A percentile compares a stretch with the other conserved stretches of the same genome.
phyloP scores from a whole-genome alignment of 2,113 vertebrate genomes.

The Haliaeetus leucogaster region DNA sequence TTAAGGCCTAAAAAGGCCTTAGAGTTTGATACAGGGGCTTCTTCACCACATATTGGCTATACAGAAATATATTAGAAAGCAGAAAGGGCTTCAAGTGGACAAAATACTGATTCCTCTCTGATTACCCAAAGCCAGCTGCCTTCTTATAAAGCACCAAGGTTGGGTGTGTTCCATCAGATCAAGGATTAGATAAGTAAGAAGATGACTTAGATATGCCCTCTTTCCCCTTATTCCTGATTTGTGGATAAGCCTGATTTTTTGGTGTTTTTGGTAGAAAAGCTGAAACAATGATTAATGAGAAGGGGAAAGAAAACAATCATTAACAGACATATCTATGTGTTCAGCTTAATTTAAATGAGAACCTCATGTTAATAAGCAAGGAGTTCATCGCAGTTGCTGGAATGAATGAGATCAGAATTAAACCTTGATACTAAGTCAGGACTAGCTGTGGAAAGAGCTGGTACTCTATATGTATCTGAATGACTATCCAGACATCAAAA shows the following conservation, averaged over 20 bases:
- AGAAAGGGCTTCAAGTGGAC: neutral
- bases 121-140: neutral
- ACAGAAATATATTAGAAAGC: neutral
- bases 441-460: neutral
- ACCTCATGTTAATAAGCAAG: neutral
- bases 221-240: neutral
- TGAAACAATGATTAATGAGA: neutral
- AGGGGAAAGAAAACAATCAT: neutral
- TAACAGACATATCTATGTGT: neutral
- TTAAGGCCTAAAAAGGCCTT: neutral
- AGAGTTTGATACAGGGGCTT: neutral
- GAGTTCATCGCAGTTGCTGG: neutral
- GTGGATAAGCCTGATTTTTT: neutral
- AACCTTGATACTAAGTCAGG: neutral
- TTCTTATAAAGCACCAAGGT: neutral
- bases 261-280: neutral
- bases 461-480: neutral
- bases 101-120: neutral
- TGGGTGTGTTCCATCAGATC: neutral
- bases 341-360: neutral
- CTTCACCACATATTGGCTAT: neutral
- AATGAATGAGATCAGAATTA: conserved; percentile 4
- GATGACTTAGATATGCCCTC: neutral
- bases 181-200: neutral
- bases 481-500: neutral